Conservation (phyloP, 2,888 invertebrate genomes). For the Catocala nupta region DNA sequence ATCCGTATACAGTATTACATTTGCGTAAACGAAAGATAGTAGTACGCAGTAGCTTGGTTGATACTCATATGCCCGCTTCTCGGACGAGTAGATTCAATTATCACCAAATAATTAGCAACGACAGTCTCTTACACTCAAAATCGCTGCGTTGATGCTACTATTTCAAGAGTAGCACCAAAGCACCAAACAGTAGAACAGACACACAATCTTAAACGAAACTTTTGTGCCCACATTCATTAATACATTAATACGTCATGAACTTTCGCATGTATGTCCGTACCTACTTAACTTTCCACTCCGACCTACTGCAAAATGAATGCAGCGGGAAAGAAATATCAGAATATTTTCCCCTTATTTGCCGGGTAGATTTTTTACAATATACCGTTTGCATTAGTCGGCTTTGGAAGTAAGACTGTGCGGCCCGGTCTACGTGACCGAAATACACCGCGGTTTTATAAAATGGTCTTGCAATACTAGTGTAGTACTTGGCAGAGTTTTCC, state of each 20-base stretch:
- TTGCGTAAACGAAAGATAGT: too few species aligned
- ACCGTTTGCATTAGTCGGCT: slow-evolving; percentile 13
- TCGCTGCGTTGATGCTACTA: too few species aligned
- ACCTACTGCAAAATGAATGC: slow-evolving; percentile 18
- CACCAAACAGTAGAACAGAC: background rate
- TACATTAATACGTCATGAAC: slow-evolving; percentile 7
- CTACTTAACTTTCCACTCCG: slow-evolving; percentile 11
- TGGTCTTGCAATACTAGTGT: slow-evolving; percentile 22
- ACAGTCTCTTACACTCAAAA: too few species aligned
- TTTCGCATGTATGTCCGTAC: background rate
- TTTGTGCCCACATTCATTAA: too few species aligned
- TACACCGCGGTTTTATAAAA: slow-evolving; percentile 26
- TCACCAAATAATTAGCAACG: too few species aligned
- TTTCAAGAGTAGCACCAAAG: too few species aligned
- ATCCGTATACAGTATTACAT: too few species aligned
- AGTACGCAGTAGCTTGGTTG: too few species aligned
- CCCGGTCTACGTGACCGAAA: slow-evolving; percentile 47
- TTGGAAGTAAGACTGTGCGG: slow-evolving; percentile 36
- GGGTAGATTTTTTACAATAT: slow-evolving; percentile 37
- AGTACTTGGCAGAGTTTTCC: slow-evolving; percentile 36
- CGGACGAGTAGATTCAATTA: too few species aligned
- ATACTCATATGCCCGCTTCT: too few species aligned
- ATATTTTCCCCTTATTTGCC: slow-evolving; percentile 35
- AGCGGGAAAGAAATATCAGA: slow-evolving; percentile 9
- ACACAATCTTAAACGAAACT: slow-evolving; percentile 1